These are phyloP conservation scores for Vireo altiloquus DNA, from an alignment of 2,113 vertebrate genomes.

Conservation along the genomic window DNA sequence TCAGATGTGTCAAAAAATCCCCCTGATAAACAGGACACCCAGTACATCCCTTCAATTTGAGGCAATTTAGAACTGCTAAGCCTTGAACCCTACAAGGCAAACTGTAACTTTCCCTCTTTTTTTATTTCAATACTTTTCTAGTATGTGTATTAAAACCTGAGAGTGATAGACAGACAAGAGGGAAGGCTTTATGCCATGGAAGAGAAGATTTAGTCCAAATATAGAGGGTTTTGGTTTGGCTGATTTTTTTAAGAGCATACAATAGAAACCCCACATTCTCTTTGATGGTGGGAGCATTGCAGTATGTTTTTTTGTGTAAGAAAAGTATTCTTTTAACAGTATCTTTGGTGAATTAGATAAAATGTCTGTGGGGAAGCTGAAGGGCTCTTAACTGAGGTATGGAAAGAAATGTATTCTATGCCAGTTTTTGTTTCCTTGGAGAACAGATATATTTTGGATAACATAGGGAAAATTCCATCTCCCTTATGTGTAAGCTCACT, in stretches of 20 bases:
- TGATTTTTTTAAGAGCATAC: not conserved
- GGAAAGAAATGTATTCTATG: not conserved
- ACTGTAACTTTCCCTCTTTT: not conserved
- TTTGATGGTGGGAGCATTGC: not conserved
- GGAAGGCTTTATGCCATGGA: not conserved
- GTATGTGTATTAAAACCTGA: not conserved
- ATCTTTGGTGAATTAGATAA: not conserved
- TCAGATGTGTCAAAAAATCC: not conserved
- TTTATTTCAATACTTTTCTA: not conserved
- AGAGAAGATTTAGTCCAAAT: not conserved
- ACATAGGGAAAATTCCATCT: not conserved
- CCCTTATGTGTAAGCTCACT: not conserved
- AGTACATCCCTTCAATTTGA: not conserved
- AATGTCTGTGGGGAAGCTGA: not conserved
- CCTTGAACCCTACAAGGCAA: not conserved
- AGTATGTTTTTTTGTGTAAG: not conserved
- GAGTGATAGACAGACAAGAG: not conserved
- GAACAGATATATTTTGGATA: not conserved
- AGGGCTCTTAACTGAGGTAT: not conserved
- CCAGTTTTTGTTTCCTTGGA: conserved; percentile 42
- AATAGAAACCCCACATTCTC: not conserved
- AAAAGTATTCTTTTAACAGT: not conserved
- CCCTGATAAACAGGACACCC: not conserved
- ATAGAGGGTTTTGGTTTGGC: not conserved
- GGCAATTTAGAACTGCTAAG: not conserved